Conservation (phyloP, 2,888 invertebrate genomes). For the Scaptomyza tumidula region DNA sequence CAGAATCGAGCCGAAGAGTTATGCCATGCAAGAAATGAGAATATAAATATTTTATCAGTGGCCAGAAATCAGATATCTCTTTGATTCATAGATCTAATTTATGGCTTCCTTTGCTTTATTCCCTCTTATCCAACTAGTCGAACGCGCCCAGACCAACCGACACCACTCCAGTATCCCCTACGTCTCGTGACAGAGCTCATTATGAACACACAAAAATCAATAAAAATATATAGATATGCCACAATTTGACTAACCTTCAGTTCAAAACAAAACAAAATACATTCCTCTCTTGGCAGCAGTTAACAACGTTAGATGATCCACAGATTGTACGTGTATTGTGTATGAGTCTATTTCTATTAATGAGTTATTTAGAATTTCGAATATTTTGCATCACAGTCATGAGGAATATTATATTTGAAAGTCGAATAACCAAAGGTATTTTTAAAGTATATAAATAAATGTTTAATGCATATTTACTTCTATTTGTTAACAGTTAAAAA, state of each 20-base stretch:
- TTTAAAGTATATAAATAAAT: too few relatives aligned
- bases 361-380: slow-evolving; percentile 63
- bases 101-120: slow-evolving; percentile 81
- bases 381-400: slow-evolving; percentile 9
- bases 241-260: slow-evolving; percentile 43
- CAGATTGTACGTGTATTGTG: slow-evolving; percentile 10
- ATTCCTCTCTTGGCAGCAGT: slow-evolving; percentile 49
- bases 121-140: slow-evolving; percentile 18
- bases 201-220: slow-evolving; percentile 81
- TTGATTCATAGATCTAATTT: slow-evolving; percentile 84
- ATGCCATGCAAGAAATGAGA: slow-evolving; percentile 73
- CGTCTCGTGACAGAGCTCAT: slow-evolving; percentile 56
- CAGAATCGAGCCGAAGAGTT: slow-evolving; percentile 55
- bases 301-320: slow-evolving; percentile 56
- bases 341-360: slow-evolving; percentile 43
- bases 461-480: too few relatives aligned
- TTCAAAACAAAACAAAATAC: slow-evolving; percentile 41
- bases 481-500: too few relatives aligned
- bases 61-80: slow-evolving; percentile 82
- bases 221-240: slow-evolving; percentile 81
- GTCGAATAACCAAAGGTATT: too few relatives aligned
- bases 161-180: slow-evolving; percentile 50
- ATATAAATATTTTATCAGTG: slow-evolving; percentile 82
- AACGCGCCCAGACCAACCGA: slow-evolving; percentile 63
- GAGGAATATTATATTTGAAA: too few relatives aligned